Conservation (phyloP, 2,797 vertebrate genomes). For the Peromyscus eremicus region DNA sequence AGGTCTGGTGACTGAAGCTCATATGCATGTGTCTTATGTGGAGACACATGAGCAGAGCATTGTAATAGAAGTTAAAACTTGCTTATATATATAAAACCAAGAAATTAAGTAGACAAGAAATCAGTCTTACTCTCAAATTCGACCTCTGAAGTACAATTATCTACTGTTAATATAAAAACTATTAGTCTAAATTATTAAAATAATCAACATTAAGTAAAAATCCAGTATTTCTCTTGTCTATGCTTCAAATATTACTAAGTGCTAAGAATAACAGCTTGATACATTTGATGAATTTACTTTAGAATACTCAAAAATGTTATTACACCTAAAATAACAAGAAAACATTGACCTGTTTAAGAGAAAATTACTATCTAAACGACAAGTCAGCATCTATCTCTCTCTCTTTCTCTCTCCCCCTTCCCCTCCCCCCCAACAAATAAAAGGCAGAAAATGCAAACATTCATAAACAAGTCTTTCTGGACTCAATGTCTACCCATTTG, state of each 20-base stretch:
- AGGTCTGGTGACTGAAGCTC: background rate
- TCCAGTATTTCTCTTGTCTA: background rate
- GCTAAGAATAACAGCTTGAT: background rate
- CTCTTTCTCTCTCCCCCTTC: background rate
- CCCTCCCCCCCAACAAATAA: background rate
- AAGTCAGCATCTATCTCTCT: background rate
- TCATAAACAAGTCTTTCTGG: background rate
- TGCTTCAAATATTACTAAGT: slow-evolving; percentile 20
- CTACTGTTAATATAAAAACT: background rate
- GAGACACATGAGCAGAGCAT: background rate
- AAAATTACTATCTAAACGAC: slow-evolving; percentile 1
- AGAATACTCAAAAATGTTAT: slow-evolving; percentile 26
- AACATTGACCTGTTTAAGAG: slow-evolving; percentile 57
- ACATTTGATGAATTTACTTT: background rate
- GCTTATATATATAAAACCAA: background rate
- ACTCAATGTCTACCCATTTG: background rate
- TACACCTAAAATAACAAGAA: slow-evolving; percentile 23
- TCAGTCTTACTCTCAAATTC: background rate
- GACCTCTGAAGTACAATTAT: slow-evolving; percentile 17
- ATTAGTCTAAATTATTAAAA: slow-evolving; percentile 47
- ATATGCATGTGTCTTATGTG: background rate
- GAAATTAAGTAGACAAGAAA: slow-evolving; percentile 56
- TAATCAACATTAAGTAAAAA: slow-evolving; percentile 30
- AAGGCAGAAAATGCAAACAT: background rate
- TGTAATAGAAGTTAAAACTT: background rate